These are phyloP conservation scores for Acanthococcus lagerstroemiae DNA, from an alignment of 2,888 invertebrate genomes.

Conservation along the genomic window DNA sequence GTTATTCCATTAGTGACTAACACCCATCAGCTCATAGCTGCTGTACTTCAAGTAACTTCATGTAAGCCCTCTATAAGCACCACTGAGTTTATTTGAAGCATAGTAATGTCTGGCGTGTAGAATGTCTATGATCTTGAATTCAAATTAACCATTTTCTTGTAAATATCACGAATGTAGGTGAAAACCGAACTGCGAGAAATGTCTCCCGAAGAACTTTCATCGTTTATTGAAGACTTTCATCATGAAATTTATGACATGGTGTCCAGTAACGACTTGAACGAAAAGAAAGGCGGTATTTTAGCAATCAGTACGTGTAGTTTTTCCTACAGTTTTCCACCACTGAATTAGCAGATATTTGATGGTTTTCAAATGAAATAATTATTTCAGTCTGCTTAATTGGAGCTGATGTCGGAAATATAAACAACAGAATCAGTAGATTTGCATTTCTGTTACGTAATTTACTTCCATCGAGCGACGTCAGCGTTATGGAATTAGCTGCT, in stretches of 20 bases:
- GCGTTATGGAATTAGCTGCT: conserved; percentile 91
- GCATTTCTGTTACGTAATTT: conserved; percentile 85
- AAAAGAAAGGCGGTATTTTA: conserved; percentile 89
- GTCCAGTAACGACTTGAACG: conserved; percentile 80
- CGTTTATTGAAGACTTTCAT: conserved; percentile 89
- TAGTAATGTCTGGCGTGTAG: no score
- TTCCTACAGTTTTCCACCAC: no score
- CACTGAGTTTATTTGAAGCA: no score
- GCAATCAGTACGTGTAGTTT: conserved; percentile 60
- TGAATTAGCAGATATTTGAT: no score
- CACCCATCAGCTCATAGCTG: not conserved
- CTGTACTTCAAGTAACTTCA: not conserved
- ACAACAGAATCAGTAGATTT: conserved; percentile 80
- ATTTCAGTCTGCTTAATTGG: conserved; percentile 76
- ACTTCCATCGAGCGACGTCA: conserved; percentile 79
- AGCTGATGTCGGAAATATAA: conserved; percentile 84
- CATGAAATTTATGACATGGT: conserved; percentile 95
- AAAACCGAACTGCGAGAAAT: conserved; percentile 84
- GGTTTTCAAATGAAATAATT: not conserved
- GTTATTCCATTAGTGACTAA: not conserved
- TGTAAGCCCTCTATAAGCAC: no score
- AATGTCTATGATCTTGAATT: no score
- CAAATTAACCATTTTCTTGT: not conserved
- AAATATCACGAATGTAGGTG: conserved; percentile 44
- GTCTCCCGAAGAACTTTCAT: conserved; percentile 77